Evolutionary conservation across 2,113 vertebrate species (phyloP).

Genomic region (Oophaga pumilio): DNA sequence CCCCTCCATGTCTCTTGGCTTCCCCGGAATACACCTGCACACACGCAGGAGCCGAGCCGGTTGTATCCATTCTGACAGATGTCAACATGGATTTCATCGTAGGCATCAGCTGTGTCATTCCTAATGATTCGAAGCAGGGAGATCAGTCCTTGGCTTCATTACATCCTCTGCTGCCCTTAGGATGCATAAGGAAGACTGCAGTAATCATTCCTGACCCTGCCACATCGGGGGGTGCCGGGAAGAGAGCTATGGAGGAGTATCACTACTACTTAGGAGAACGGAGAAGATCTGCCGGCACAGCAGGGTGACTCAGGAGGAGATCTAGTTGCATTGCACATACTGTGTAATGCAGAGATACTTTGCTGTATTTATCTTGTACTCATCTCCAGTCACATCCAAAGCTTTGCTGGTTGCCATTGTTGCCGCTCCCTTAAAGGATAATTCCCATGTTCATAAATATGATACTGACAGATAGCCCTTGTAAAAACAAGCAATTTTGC

Average conservation of each 20-base stretch:
- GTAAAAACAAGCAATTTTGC: too few relatives aligned
- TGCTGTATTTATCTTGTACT: neutral
- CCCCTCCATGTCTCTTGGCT: slow-evolving; percentile 29
- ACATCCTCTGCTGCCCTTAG: slow-evolving; percentile 61
- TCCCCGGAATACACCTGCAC: slow-evolving; percentile 63
- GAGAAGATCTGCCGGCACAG: neutral
- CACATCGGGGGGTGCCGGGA: neutral
- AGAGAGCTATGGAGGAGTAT: neutral
- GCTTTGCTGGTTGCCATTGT: neutral
- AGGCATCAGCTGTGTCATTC: slow-evolving; percentile 67
- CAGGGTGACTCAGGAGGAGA: neutral
- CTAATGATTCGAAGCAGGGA: slow-evolving; percentile 55
- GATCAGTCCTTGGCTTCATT: slow-evolving; percentile 68
- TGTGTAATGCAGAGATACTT: neutral
- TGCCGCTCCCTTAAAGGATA: too few relatives aligned
- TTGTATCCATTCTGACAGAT: slow-evolving; percentile 69
- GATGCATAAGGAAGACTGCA: slow-evolving; percentile 60
- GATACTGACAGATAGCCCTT: too few relatives aligned
- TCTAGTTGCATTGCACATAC: neutral
- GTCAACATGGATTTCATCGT: slow-evolving; percentile 68
- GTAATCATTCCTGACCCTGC: slow-evolving; percentile 61
- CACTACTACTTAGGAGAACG: slow-evolving; percentile 2
- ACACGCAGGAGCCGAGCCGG: slow-evolving; percentile 53
- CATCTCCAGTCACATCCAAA: neutral
- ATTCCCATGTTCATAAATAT: too few relatives aligned